Percentiles rank a stretch among this genome's conserved stretches.
Conservation (phyloP, 1,140 invertebrate species). For the Drosophila ironensis region DNA sequence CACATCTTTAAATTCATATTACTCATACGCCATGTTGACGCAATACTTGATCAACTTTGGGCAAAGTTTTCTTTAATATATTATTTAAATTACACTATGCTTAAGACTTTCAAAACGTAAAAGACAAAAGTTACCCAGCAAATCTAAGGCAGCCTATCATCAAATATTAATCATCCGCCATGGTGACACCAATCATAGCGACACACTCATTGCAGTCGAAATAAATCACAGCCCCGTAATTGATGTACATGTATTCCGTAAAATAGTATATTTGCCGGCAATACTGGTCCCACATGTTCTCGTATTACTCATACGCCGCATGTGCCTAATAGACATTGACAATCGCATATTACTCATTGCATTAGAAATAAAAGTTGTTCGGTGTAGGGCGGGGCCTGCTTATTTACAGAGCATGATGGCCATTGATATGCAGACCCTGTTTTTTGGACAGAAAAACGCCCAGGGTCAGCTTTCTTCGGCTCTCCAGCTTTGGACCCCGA, state of each 20-base stretch:
- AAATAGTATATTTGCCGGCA: background rate
- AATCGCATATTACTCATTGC: slow-evolving; percentile 51
- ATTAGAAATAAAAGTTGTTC: slow-evolving; percentile 5
- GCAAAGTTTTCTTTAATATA: no score
- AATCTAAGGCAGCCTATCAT: no score
- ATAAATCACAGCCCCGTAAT: no score
- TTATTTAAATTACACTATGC: no score
- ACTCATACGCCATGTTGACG: background rate
- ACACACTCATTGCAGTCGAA: no score
- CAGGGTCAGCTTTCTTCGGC: slow-evolving; percentile 42
- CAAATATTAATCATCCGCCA: no score
- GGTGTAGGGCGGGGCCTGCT: background rate
- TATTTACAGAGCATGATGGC: slow-evolving; percentile 32
- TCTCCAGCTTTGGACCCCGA: slow-evolving; percentile 11
- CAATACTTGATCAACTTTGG: no score
- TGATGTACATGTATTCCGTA: no score
- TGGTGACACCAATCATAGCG: no score
- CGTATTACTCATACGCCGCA: slow-evolving; percentile 62
- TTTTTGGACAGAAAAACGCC: slow-evolving; percentile 23
- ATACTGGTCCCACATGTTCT: background rate
- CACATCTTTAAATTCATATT: background rate
- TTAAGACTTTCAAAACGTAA: no score
- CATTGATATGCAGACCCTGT: slow-evolving; percentile 61
- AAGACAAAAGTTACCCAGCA: no score
- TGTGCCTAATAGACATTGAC: slow-evolving; percentile 42